These are phyloP conservation scores for Drosophila gunungcola DNA, from an alignment of 1,140 invertebrate species.

Conservation along the genomic window DNA sequence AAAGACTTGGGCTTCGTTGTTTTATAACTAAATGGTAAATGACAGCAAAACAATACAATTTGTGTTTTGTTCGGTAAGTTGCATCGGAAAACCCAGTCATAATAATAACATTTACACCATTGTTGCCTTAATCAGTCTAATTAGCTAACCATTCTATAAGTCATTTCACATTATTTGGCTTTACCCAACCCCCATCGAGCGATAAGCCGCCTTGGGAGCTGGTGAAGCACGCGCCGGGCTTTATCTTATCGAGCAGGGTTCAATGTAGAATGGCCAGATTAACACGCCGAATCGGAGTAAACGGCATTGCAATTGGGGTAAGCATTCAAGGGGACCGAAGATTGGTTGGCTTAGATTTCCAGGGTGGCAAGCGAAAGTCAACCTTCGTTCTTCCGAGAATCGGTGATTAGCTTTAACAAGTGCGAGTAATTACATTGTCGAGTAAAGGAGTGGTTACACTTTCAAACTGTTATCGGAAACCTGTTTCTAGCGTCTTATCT, in stretches of 20 bases:
- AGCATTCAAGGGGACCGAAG: slow-evolving; percentile 9
- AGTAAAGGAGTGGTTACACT: slow-evolving; percentile 6
- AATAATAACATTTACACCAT: slow-evolving; percentile 20
- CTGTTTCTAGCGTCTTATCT: slow-evolving; percentile 23
- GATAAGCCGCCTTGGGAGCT: slow-evolving; percentile 14
- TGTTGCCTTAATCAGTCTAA: slow-evolving; percentile 15
- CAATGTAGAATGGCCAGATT: slow-evolving; percentile 27
- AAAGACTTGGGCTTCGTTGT: too few species aligned
- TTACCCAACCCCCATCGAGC: slow-evolving; percentile 19
- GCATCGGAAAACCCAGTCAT: slow-evolving; percentile 3
- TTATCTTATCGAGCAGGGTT: slow-evolving; percentile 29
- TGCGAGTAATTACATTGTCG: neutral
- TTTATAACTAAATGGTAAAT: too few species aligned
- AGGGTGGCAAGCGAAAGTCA: slow-evolving; percentile 21
- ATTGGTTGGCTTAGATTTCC: slow-evolving; percentile 11
- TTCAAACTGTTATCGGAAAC: slow-evolving; percentile 16
- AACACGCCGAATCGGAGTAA: slow-evolving; percentile 29
- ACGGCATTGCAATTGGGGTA: slow-evolving; percentile 1
- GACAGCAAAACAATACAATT: neutral
- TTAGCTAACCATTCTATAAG: slow-evolving; percentile 4
- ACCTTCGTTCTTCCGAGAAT: slow-evolving; percentile 1
- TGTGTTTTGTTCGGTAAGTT: neutral
- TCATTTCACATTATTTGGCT: slow-evolving; percentile 13
- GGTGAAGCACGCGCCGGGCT: slow-evolving; percentile 24
- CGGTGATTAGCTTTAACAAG: slow-evolving; percentile 8